These are phyloP conservation scores for Drosophila paulistorum DNA, from an alignment of 1,140 invertebrate genomes.

Conservation along the genomic window DNA sequence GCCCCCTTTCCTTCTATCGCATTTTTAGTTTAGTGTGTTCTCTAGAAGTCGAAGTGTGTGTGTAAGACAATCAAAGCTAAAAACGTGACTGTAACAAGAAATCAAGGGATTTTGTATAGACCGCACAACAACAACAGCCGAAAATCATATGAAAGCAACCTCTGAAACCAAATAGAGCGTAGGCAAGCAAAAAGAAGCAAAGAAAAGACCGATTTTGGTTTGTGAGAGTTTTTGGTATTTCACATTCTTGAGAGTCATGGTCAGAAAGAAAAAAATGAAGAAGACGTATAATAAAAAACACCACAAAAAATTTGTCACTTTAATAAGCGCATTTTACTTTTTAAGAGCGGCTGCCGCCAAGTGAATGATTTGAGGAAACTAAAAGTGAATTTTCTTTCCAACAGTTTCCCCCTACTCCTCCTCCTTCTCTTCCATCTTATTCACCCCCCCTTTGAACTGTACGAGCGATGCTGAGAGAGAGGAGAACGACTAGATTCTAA, in stretches of 20 bases:
- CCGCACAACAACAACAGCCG: slow-evolving; percentile 18
- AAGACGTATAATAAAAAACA: slow-evolving; percentile 13
- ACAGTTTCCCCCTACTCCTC: slow-evolving; percentile 26
- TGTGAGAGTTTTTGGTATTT: slow-evolving; percentile 44
- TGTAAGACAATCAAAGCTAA: slow-evolving; percentile 45
- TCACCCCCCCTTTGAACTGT: not conserved
- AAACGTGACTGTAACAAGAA: slow-evolving; percentile 74
- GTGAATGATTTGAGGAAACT: slow-evolving; percentile 56
- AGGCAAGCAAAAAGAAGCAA: slow-evolving; percentile 62
- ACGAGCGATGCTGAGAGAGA: not conserved
- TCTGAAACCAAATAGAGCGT: slow-evolving; percentile 36
- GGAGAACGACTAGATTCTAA: slow-evolving; percentile 44
- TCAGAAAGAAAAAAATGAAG: slow-evolving; percentile 1
- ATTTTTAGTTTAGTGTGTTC: slow-evolving; percentile 24
- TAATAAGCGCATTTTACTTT: slow-evolving; percentile 69
- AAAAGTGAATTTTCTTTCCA: slow-evolving; percentile 37
- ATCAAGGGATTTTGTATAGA: slow-evolving; percentile 56
- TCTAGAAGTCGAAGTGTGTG: slow-evolving; percentile 29
- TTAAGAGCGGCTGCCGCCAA: slow-evolving; percentile 38
- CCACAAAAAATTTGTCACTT: slow-evolving; percentile 68
- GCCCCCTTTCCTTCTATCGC: not conserved
- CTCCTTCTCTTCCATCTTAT: not conserved
- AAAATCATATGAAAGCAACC: slow-evolving; percentile 50
- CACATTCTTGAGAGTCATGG: slow-evolving; percentile 64
- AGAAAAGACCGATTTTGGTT: slow-evolving; percentile 17